Base-by-base conservation (phyloP, 2,113 vertebrate genomes). In the Mionectes macconnelli region DNA sequence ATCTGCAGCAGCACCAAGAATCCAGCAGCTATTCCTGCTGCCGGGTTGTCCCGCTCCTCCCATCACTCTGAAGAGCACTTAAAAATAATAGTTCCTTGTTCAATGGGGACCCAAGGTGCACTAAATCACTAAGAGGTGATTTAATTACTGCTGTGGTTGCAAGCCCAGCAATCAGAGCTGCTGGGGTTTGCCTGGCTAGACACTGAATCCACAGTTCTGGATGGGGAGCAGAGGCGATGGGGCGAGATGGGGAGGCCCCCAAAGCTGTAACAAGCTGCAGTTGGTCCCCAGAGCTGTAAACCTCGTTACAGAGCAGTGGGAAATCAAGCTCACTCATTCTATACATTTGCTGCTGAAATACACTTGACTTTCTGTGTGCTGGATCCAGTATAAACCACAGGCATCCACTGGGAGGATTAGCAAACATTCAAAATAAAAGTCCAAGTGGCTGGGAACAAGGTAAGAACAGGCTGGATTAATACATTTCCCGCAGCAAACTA, bases 371-470 rank as follows among this genome's bases (percentile, higher is more conserved):
- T 76, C 77, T 87, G 83, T 89, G 82, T 17, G 69, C 87, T 21
- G 45, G 62, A 72, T 79, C 92, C 94, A 82, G 74, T 64, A 90
- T 25, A 94, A 94, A 87, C 84, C 92, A 94, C 94, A 91, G 84
- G 85, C 69, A 93, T 49, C 93, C 95, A 73, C 82, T 12, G 87
- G 92, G 92, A 96, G 85, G 85, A 87, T 84, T 64, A 94, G 82
- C 84, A 94, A 95, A 95, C 84, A 59, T 84, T 89, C 69, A 64
- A 72, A 89, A 74, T 47, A 52, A 8, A 89, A 91, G 69, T 87
- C 90, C 78, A 52, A 78, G 87, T 42, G 70, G 90, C 84, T 75
- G 33, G 5, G 78, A 37, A 44, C 44, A 39, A 56, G 84, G 87
- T 82, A 93, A 64, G 84, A 89, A 87, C 73, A 70, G 53, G 49